A percentile compares a stretch with the other conserved stretches of the same genome.
Conservation (phyloP, 2,888 invertebrate species). For the Eudasyphora cyanicolor region DNA sequence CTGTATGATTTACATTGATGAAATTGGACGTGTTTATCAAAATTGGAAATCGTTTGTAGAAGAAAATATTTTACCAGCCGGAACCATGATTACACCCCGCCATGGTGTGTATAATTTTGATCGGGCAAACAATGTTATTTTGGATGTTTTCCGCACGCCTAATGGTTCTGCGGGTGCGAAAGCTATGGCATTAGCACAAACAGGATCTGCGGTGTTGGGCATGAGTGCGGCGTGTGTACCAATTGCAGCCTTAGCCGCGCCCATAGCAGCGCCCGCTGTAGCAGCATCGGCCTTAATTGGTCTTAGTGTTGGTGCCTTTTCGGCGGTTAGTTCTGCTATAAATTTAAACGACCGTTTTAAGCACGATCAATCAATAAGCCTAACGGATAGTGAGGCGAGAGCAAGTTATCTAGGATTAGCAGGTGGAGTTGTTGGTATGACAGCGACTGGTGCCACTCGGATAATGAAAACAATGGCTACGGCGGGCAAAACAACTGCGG, state of each 20-base stretch:
- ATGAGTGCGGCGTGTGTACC: slow-evolving; percentile 69
- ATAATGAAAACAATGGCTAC: no score
- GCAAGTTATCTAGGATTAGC: slow-evolving; percentile 72
- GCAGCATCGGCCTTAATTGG: no score
- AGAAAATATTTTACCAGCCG: slow-evolving; percentile 79
- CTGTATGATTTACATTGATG: slow-evolving; percentile 78
- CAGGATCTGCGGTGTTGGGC: slow-evolving; percentile 68
- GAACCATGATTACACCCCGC: slow-evolving; percentile 80
- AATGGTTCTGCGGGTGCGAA: slow-evolving; percentile 59
- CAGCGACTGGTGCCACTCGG: no score
- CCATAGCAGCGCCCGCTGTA: slow-evolving; percentile 69
- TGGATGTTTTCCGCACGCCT: slow-evolving; percentile 73
- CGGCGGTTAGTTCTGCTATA: slow-evolving; percentile 70
- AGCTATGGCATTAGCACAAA: slow-evolving; percentile 67
- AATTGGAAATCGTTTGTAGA: slow-evolving; percentile 80
- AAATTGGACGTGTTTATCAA: slow-evolving; percentile 79
- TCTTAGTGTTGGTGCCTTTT: slow-evolving; percentile 70
- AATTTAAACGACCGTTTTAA: slow-evolving; percentile 71
- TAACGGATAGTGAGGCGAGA: slow-evolving; percentile 72
- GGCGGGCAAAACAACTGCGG: no score
- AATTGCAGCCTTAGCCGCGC: slow-evolving; percentile 67
- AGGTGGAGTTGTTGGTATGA: slow-evolving; percentile 71
- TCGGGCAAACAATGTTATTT: slow-evolving; percentile 53
- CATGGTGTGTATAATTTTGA: slow-evolving; percentile 77
- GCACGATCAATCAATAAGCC: slow-evolving; percentile 75